Conservation (phyloP, 2,888 invertebrate species). For the Drosophila lutescens region DNA sequence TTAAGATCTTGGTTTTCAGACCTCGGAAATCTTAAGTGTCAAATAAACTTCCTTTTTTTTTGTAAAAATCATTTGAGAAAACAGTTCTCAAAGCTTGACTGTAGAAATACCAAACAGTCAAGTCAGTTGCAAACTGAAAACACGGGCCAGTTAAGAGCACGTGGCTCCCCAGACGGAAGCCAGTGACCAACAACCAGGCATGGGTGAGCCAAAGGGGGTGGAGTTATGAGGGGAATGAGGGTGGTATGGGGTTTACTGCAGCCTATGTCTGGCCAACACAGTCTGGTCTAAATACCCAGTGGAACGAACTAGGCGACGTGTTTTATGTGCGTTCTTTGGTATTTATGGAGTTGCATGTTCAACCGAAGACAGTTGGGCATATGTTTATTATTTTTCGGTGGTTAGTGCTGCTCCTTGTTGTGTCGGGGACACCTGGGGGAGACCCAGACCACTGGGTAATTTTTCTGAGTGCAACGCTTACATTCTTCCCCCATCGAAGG, state of each 20-base stretch:
- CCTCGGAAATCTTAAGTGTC: no score
- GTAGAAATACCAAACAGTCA: conserved; percentile 7
- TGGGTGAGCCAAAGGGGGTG: conserved; percentile 49
- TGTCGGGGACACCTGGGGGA: conserved; percentile 21
- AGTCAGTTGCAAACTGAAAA: conserved; percentile 10
- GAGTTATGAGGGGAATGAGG: neutral
- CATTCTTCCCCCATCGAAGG: conserved; percentile 48
- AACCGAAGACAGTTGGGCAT: conserved; percentile 38
- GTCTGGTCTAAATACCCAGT: conserved; percentile 42
- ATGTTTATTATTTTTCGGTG: conserved; percentile 22
- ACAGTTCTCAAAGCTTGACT: neutral
- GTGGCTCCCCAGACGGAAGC: conserved; percentile 57
- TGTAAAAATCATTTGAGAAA: no score
- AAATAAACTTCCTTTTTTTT: no score
- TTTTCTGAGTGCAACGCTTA: conserved; percentile 54
- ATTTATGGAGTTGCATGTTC: conserved; percentile 71
- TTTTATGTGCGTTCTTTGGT: conserved; percentile 52
- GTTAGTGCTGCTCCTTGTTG: conserved; percentile 15
- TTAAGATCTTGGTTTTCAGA: no score
- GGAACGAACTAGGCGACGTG: conserved; percentile 47
- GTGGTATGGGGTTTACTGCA: conserved; percentile 10
- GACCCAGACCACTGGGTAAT: conserved; percentile 36
- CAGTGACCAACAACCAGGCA: conserved; percentile 45
- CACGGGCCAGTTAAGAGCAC: conserved; percentile 43
- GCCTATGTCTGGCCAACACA: conserved; percentile 25